Evolutionary conservation across 2,888 invertebrate species (phyloP), one percentile per base, ranked within the genome.

Genomic region (Drosophila helvetica): DNA sequence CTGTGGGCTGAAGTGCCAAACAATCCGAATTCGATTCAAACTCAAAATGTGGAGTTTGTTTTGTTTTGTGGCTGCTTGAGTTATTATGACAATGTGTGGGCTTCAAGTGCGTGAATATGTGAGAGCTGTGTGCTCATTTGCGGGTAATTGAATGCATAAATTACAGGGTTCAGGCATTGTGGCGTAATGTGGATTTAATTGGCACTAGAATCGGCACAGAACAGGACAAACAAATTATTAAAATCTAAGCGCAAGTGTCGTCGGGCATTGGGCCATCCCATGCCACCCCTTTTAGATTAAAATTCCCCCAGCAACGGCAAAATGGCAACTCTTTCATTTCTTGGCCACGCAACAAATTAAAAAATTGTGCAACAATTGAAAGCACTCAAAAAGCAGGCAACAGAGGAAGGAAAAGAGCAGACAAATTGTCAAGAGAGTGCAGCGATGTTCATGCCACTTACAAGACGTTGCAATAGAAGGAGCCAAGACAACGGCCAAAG

Each of bases 331-430:
- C 72, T 77, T 79, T 73, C 69, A 66, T 67, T 75, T 57, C 62
- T 80, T 69, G 55, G 73, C 77, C 82, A 75, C 71, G 86, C 77
- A 86, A 83, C 79, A 85, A 88, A 85, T 88, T 88, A 88, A 88
- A 85, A 85, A 88, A 85, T 86, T 86, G 86, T 85, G 85, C 85
- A 85, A 83, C 86, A 85, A 85, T 86, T 83, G 88, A 78, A 86
- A 74, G 84, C 77, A 74, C 71, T 78, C 63, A 73, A 73, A 80
- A 82, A 70, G 77, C 63, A 48, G 45, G 18, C 38, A 66, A 27
- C 51, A 67, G 47, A 54, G 74, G 58, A 61, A 22, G 22, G 22
- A 75, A 68, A 70, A 55, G 53, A 52, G 52, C n/a, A 17, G 47
- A 64, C 65, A 86, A 83, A 85, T 85, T 85, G 88, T 83, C 88